A percentile compares a stretch with the other conserved stretches of the same genome.
These are phyloP conservation scores for Thyatira batis DNA, from an alignment of 2,888 invertebrate genomes.

Conservation along the genomic window DNA sequence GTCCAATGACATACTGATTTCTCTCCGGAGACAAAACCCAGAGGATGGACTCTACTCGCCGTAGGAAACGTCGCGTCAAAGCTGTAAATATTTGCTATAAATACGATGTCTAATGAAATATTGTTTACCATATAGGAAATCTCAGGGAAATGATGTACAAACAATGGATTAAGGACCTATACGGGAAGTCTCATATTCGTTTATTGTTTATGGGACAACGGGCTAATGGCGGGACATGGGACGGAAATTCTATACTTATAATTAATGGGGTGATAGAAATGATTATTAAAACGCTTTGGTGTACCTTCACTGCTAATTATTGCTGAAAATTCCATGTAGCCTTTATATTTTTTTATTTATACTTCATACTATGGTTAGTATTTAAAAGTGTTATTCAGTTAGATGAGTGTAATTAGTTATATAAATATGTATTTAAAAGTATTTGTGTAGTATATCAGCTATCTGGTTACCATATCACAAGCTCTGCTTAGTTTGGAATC, in stretches of 20 bases:
- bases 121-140: conserved; percentile 30
- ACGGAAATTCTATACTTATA: background rate
- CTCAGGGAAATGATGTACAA: conserved; percentile 20
- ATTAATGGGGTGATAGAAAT: background rate
- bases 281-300: too few species aligned
- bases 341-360: too few species aligned
- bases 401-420: too few species aligned
- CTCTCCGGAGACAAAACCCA: background rate
- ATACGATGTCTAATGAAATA: conserved; percentile 35
- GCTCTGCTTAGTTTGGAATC: too few species aligned
- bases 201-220: background rate
- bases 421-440: too few species aligned
- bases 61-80: conserved; percentile 6
- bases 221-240: background rate
- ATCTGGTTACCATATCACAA: too few species aligned
- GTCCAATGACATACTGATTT: background rate
- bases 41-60: background rate
- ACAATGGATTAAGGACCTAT: background rate
- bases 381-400: too few species aligned
- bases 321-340: too few species aligned
- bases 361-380: too few species aligned
- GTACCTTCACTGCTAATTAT: too few species aligned
- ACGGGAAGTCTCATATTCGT: background rate
- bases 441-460: too few species aligned
- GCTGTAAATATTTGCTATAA: conserved; percentile 30